Conservation (phyloP, 2,888 invertebrate genomes). For the Acanthacorydalis orientalis region DNA sequence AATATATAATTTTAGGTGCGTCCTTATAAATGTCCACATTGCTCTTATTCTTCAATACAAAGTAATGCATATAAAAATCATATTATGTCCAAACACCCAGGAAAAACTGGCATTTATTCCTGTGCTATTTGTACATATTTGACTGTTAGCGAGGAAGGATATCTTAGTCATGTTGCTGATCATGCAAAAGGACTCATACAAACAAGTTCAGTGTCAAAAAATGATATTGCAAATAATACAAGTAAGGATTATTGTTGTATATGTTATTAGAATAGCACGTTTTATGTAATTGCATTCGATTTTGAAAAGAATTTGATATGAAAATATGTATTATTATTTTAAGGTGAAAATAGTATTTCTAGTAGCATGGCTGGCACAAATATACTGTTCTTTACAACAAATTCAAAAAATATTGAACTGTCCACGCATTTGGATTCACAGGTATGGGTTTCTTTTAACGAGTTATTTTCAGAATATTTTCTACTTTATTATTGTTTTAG, state of each 20-base stretch:
- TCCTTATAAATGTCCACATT: slow-evolving; percentile 48
- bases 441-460: too few relatives aligned
- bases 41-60: slow-evolving; percentile 51
- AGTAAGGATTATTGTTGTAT: too few relatives aligned
- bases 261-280: too few relatives aligned
- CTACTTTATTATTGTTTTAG: background rate
- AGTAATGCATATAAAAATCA: slow-evolving; percentile 48
- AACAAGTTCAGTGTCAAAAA: too few relatives aligned
- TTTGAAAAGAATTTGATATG: too few relatives aligned
- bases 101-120: slow-evolving; percentile 28
- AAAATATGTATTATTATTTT: too few relatives aligned
- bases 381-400: too few relatives aligned
- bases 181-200: slow-evolving; percentile 32
- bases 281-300: too few relatives aligned
- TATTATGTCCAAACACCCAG: slow-evolving; percentile 35
- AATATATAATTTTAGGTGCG: slow-evolving; percentile 19
- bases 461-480: too few relatives aligned
- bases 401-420: background rate
- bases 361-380: too few relatives aligned
- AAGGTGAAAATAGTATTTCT: too few relatives aligned
- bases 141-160: slow-evolving; percentile 37
- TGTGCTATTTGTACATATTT: slow-evolving; percentile 37
- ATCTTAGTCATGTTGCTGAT: slow-evolving; percentile 32
- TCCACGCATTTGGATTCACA: background rate
- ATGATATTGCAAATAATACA: too few relatives aligned